Percentiles rank a stretch among this genome's conserved stretches.
Conservation (phyloP, 2,113 vertebrate genomes). For the Dicerorhinus sumatrensis region DNA sequence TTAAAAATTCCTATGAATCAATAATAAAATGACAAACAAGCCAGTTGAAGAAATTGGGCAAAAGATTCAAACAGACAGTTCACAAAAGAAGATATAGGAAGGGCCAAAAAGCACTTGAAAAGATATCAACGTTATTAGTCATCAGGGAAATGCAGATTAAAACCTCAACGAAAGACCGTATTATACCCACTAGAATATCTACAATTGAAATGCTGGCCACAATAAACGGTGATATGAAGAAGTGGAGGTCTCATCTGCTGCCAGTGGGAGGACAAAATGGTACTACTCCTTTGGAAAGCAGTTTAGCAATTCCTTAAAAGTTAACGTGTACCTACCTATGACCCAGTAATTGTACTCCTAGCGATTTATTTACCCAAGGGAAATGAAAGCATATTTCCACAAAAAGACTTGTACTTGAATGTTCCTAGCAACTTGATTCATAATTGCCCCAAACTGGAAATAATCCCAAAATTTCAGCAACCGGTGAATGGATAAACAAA, state of each 20-base stretch:
- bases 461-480: not conserved
- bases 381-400: not conserved
- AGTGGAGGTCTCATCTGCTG: not conserved
- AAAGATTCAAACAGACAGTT: not conserved
- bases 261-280: not conserved
- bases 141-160: not conserved
- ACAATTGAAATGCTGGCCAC: not conserved
- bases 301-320: not conserved
- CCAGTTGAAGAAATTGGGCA: not conserved
- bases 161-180: not conserved
- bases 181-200: not conserved
- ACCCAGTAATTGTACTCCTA: not conserved
- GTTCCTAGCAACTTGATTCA: not conserved
- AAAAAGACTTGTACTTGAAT: not conserved
- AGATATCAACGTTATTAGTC: not conserved
- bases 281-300: not conserved
- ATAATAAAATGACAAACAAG: conserved; percentile 25
- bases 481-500: not conserved
- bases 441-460: not conserved
- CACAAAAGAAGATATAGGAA: not conserved
- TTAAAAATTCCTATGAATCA: not conserved
- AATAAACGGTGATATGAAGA: not conserved
- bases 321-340: not conserved
- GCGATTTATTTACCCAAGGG: not conserved
- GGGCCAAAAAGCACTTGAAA: not conserved